A percentile compares a stretch with the other conserved stretches of the same genome.
Evolutionary conservation across 2,113 vertebrate species (phyloP).

Genomic region (Philantomba maxwellii): DNA sequence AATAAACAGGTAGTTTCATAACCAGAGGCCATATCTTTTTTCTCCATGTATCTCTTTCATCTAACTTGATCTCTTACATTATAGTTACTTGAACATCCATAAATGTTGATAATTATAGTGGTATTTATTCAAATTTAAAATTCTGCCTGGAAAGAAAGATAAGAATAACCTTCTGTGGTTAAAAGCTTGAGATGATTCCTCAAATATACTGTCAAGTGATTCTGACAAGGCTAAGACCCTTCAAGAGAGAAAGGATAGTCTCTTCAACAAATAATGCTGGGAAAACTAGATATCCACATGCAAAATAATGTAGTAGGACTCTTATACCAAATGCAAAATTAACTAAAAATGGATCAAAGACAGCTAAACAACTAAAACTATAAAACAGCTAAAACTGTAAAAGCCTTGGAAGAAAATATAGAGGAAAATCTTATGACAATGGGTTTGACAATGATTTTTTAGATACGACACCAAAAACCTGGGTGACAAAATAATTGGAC

Average conservation of each 20-base stretch:
- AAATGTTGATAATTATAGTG: background rate
- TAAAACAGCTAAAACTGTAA: background rate
- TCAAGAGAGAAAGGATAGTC: background rate
- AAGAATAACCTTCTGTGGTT: background rate
- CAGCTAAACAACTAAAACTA: background rate
- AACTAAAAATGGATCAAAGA: background rate
- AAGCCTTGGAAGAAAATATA: background rate
- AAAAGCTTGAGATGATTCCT: background rate
- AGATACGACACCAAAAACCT: background rate
- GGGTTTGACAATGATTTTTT: background rate
- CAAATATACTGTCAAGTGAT: background rate
- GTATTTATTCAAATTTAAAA: background rate
- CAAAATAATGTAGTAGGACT: background rate
- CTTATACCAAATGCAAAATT: background rate
- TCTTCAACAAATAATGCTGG: background rate
- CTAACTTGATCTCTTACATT: background rate
- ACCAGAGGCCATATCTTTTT: background rate
- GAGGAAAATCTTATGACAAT: background rate
- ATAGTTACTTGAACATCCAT: background rate
- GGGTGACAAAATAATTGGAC: background rate
- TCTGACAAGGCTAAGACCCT: background rate
- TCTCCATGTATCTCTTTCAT: background rate
- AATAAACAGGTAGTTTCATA: background rate
- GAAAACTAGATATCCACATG: background rate
- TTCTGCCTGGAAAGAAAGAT: background rate